These are phyloP conservation scores for Ectropis grisescens DNA, from an alignment of 1,140 invertebrate genomes.

Conservation along the genomic window DNA sequence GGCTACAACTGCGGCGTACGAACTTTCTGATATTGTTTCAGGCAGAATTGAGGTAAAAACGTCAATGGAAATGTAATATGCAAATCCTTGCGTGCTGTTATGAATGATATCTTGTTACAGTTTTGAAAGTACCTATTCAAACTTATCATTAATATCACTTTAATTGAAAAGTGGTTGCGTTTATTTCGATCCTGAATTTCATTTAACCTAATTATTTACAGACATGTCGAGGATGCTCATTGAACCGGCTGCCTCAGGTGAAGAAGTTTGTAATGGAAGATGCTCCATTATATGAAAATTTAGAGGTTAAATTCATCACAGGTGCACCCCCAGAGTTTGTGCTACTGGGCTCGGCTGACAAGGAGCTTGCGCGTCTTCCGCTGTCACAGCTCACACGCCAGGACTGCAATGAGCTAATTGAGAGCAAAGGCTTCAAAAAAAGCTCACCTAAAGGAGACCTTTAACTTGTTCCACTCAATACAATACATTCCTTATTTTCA, in stretches of 20 bases:
- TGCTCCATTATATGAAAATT: constrained; percentile 76
- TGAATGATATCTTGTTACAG: constrained; percentile 1
- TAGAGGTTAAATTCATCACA: constrained; percentile 74
- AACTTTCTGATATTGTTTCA: constrained; percentile 37
- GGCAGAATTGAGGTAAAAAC: constrained; percentile 61
- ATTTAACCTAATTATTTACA: too few relatives aligned
- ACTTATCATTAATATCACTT: too few relatives aligned
- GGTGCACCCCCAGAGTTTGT: constrained; percentile 79
- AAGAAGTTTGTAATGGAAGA: constrained; percentile 83
- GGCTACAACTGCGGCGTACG: constrained; percentile 18
- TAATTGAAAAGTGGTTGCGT: too few relatives aligned
- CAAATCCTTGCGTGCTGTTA: too few relatives aligned
- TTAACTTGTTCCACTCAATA: too few relatives aligned
- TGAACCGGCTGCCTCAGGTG: constrained; percentile 81
- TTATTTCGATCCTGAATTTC: too few relatives aligned
- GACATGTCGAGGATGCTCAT: constrained; percentile 83
- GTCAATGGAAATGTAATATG: too few relatives aligned
- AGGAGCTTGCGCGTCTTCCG: constrained; percentile 75
- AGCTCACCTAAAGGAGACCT: constrained; percentile 48
- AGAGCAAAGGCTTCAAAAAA: constrained; percentile 72
- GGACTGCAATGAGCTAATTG: constrained; percentile 78
- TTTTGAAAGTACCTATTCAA: too few relatives aligned
- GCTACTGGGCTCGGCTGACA: constrained; percentile 72
- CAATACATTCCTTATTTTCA: too few relatives aligned
- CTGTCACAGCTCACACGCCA: constrained; percentile 72